Base-by-base conservation (phyloP, 1,140 invertebrate species). In the Halyomorpha halys region DNA sequence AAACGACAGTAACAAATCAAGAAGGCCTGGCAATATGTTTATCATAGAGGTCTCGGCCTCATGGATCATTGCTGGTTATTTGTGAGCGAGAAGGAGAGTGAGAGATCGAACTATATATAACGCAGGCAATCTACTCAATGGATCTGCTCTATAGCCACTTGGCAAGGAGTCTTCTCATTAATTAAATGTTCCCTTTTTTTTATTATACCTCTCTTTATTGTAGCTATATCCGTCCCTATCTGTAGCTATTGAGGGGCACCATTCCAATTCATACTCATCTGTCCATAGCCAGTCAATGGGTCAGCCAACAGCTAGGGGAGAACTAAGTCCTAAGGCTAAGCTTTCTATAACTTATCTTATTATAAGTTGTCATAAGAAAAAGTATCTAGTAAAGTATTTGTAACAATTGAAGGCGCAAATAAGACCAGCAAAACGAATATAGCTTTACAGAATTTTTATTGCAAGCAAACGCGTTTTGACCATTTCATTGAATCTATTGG, bases 31-130 rank as follows among this genome's bases (percentile, higher is more conserved):
- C 6, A 39, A 39, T 39, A 39, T 11, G 34, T 39, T 39, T 8
- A 39, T 39, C 34, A 39, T 39, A 39, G 34, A 39, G 34, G 34
- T 9, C 21, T 6, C 27, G 19, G 16, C 27, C 3, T 25, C 27
- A n/a, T 56, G 21, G 54, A 60, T 25, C 59, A 34, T 34, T 60
- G 15, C 21, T 25, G 23, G 54, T 56, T 25, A 56, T 56, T 23
- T 25, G 21, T 56, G 21, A 25, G 21, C 3, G 15, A 16, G 11
- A 6, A 3, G 11, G 27, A 27, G 16, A 25, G 54, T 27, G 21
- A 16, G 27, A 9, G n/a, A 16, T 56, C 4, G 49, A 6, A 5
- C 16, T 56, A 21, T 30, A 56, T 27, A 56, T 56, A 56, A n/a
- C 15, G 16, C 6, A 56, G 27, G 5, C 16, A 25, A 56, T 56